phyloP scores from a whole-genome alignment of 2,113 vertebrate species.

The Menidia beryllina region DNA sequence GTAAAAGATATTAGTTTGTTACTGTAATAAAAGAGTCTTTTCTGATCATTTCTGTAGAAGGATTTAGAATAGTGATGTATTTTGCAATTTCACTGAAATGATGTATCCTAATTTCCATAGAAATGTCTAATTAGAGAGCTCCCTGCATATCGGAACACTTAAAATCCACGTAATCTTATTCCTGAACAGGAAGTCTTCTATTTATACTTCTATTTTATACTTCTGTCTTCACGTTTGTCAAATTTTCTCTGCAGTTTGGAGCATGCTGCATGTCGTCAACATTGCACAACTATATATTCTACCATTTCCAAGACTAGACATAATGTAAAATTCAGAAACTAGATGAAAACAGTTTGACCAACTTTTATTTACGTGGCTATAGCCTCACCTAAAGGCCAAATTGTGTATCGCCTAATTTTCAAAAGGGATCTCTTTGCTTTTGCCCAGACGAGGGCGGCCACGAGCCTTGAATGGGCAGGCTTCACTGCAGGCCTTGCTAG shows the following conservation, averaged over 20 bases:
- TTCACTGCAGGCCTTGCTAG: not conserved
- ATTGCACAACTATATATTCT: constrained; percentile 15
- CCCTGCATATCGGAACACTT: constrained; percentile 33
- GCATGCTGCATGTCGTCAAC: too few species aligned
- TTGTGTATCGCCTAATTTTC: not conserved
- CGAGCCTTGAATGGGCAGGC: constrained; percentile 59
- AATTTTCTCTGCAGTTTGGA: constrained; percentile 15
- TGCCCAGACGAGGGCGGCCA: constrained; percentile 79
- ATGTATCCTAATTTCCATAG: constrained; percentile 50
- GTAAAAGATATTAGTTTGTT: constrained; percentile 3
- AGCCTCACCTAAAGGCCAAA: constrained; percentile 61
- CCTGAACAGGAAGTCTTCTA: too few species aligned
- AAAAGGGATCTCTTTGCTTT: constrained; percentile 20
- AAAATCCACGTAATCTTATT: constrained; percentile 57
- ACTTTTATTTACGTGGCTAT: constrained; percentile 38
- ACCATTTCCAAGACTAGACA: constrained; percentile 20
- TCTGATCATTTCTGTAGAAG: not conserved
- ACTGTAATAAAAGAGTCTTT: constrained; percentile 31
- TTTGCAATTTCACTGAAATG: constrained; percentile 46
- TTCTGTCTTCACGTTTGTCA: too few species aligned
- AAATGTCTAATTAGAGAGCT: constrained; percentile 47
- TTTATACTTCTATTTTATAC: too few species aligned
- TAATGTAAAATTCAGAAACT: constrained; percentile 10
- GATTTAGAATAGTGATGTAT: constrained; percentile 53
- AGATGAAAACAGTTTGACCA: constrained; percentile 34